phyloP scores from a whole-genome alignment of 2,888 invertebrate species.

The Eupithecia centaureata region DNA sequence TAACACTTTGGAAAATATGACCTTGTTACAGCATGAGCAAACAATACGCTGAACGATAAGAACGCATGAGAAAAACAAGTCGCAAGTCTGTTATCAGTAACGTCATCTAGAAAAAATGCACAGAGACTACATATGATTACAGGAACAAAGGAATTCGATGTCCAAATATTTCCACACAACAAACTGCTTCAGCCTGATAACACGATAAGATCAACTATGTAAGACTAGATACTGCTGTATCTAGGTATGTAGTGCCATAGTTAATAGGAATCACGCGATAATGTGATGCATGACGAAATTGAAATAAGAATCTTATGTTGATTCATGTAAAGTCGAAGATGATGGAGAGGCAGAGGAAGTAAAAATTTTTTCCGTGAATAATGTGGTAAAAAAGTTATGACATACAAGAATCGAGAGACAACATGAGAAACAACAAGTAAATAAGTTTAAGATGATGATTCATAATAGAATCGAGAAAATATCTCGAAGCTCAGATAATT shows the following conservation, averaged over 20 bases:
- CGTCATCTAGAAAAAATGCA: conserved; percentile 57
- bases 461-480: not conserved
- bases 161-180: conserved; percentile 64
- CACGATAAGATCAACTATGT: conserved; percentile 38
- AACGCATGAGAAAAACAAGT: conserved; percentile 4
- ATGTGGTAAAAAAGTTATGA: not conserved
- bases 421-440: not conserved
- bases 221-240: conserved; percentile 6
- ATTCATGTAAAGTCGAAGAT: conserved; percentile 12
- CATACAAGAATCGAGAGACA: not conserved
- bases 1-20: conserved; percentile 5
- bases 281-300: conserved; percentile 54
- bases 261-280: conserved; percentile 53
- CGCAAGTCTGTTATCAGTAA: conserved; percentile 15
- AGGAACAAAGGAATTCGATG: conserved; percentile 56
- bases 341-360: not conserved
- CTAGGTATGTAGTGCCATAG: conserved; percentile 44
- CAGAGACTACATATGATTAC: conserved; percentile 46
- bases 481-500: not conserved
- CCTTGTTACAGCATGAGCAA: conserved; percentile 16
- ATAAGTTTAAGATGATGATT: not conserved
- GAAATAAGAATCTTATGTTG: conserved; percentile 36
- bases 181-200: conserved; percentile 44
- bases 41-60: conserved; percentile 27
- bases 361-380: not conserved